Conservation (phyloP, 2,797 vertebrate genomes). For the Percopsis omiscomaycus region DNA sequence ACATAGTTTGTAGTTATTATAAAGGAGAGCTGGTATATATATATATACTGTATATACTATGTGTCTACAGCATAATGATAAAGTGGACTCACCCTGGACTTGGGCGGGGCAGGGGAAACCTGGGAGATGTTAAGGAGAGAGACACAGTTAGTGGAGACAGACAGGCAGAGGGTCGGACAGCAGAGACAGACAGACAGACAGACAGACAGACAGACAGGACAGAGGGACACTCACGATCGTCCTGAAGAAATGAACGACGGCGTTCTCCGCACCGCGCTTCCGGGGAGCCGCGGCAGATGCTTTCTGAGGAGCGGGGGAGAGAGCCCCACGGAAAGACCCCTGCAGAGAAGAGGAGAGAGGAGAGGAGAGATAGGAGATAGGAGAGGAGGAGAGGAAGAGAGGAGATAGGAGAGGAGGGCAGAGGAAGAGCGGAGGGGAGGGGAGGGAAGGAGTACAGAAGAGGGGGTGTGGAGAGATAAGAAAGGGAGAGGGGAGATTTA, state of each 20-base stretch:
- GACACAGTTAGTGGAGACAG: slow-evolving; percentile 35
- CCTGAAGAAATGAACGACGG: slow-evolving; percentile 97
- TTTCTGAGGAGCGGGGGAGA: slow-evolving; percentile 87
- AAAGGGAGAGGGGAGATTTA: not conserved
- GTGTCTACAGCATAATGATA: not conserved
- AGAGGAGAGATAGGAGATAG: slow-evolving; percentile 13
- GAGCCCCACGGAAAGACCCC: slow-evolving; percentile 81
- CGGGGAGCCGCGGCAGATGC: slow-evolving; percentile 84
- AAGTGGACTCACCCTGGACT: slow-evolving; percentile 89
- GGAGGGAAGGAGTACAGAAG: not conserved
- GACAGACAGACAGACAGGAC: slow-evolving; percentile 18
- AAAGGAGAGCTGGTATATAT: not conserved
- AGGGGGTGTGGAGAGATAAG: not conserved
- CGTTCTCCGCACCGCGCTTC: slow-evolving; percentile 88
- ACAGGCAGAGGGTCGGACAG: not conserved
- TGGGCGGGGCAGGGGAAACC: slow-evolving; percentile 93
- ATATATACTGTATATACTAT: not conserved
- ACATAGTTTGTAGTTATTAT: not conserved
- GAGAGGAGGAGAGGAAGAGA: not conserved
- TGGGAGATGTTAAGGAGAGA: slow-evolving; percentile 66
- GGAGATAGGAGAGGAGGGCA: not conserved
- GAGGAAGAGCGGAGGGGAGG: not conserved
- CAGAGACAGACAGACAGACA: not conserved
- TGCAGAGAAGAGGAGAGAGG: slow-evolving; percentile 31
- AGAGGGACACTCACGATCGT: slow-evolving; percentile 88